phyloP scores from a whole-genome alignment of 2,888 invertebrate species.

The Metallyticus violacea region DNA sequence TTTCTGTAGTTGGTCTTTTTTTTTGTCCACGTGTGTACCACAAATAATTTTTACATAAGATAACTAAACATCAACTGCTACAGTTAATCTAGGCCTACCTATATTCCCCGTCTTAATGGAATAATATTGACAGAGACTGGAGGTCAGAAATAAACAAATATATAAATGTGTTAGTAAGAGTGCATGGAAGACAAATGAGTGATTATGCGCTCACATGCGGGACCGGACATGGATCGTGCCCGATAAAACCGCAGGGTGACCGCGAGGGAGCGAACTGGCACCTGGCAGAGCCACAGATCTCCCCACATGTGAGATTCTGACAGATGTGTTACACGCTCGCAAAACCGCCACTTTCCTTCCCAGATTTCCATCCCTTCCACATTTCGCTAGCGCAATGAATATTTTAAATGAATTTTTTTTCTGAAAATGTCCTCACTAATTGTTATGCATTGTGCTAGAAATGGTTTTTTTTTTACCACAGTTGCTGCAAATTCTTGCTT shows the following conservation, averaged over 20 bases:
- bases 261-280: constrained; percentile 2
- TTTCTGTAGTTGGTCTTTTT: no score
- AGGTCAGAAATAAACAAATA: background rate
- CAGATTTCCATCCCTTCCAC: background rate
- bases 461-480: no score
- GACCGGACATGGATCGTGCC: constrained; percentile 2
- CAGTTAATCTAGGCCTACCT: no score
- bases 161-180: background rate
- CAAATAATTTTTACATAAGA: no score
- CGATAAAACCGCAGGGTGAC: constrained; percentile 23
- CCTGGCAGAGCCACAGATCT: constrained; percentile 9
- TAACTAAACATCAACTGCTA: no score
- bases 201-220: background rate
- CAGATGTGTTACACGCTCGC: constrained; percentile 10
- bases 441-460: no score
- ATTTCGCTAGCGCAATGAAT: no score
- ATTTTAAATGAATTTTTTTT: no score
- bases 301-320: constrained; percentile 22
- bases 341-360: background rate
- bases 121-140: background rate
- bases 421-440: background rate
- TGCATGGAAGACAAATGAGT: background rate
- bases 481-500: no score
- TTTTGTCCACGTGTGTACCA: no score
- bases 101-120: no score